Conservation (phyloP, 2,113 vertebrate species). For the Anoura caudifer region DNA sequence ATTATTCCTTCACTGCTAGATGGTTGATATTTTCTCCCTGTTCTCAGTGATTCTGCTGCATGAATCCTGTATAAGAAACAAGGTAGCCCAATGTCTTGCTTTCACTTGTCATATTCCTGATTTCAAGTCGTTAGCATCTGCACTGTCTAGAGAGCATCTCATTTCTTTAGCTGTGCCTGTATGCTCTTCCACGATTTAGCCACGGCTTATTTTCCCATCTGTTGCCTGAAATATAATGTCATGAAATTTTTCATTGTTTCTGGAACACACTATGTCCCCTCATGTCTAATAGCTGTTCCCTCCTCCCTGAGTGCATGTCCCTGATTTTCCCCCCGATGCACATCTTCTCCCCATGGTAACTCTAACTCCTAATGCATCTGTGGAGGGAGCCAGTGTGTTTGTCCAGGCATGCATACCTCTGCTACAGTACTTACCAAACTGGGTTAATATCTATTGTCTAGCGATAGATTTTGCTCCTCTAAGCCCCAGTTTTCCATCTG, state of each 20-base stretch:
- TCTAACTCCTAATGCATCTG: background rate
- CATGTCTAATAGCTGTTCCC: fast-evolving
- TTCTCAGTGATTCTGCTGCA: background rate
- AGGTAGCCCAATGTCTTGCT: background rate
- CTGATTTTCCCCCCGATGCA: background rate
- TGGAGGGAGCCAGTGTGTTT: background rate
- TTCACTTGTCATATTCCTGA: background rate
- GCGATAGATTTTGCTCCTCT: background rate
- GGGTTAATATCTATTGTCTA: background rate
- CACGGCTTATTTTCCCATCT: background rate
- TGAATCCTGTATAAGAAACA: background rate
- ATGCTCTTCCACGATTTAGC: background rate
- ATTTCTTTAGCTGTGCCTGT: background rate
- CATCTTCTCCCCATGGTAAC: background rate
- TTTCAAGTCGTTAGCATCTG: background rate
- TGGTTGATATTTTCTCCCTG: background rate
- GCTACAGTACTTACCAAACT: background rate
- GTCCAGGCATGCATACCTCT: background rate
- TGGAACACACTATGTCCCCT: background rate
- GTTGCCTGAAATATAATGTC: background rate
- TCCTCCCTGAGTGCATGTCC: background rate
- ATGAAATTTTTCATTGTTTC: background rate
- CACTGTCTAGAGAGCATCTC: background rate
- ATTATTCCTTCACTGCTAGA: background rate
- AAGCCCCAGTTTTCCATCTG: background rate